Conservation (phyloP, 2,888 invertebrate species). For the Hemithea aestivaria region DNA sequence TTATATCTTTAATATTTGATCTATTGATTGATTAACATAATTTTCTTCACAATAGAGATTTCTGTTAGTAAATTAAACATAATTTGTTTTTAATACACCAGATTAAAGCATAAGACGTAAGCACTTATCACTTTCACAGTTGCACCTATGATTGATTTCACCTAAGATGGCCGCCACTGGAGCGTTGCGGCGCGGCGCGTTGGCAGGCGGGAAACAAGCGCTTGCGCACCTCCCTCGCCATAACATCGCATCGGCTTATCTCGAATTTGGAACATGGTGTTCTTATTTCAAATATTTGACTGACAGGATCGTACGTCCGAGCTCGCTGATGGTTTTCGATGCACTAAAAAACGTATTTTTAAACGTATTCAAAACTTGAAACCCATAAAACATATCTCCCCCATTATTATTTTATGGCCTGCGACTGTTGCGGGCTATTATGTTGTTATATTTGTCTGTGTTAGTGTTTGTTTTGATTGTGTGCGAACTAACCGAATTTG, state of each 20-base stretch:
- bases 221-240: slow-evolving; percentile 61
- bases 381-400: slow-evolving; percentile 77
- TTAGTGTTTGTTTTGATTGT: slow-evolving; percentile 69
- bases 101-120: too few relatives aligned
- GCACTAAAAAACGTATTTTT: slow-evolving; percentile 65
- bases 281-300: slow-evolving; percentile 23
- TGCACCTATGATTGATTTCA: slow-evolving; percentile 75
- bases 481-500: slow-evolving; percentile 62
- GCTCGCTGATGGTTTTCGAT: slow-evolving; percentile 56
- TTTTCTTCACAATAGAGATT: background rate
- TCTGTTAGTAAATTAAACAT: too few relatives aligned
- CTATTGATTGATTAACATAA: background rate
- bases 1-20: too few relatives aligned
- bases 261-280: slow-evolving; percentile 44
- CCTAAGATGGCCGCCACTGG: slow-evolving; percentile 67
- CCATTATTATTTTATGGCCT: slow-evolving; percentile 77
- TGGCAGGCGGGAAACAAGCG: slow-evolving; percentile 66
- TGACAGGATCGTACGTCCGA: slow-evolving; percentile 54
- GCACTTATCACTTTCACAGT: slow-evolving; percentile 62
- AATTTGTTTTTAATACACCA: too few relatives aligned
- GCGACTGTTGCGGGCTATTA: slow-evolving; percentile 73
- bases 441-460: slow-evolving; percentile 69
- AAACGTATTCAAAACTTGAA: slow-evolving; percentile 72
- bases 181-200: slow-evolving; percentile 45
- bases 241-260: slow-evolving; percentile 58